A percentile compares a stretch with the other conserved stretches of the same genome.
phyloP scores from a whole-genome alignment of 2,797 vertebrate species.

The Artibeus lituratus region DNA sequence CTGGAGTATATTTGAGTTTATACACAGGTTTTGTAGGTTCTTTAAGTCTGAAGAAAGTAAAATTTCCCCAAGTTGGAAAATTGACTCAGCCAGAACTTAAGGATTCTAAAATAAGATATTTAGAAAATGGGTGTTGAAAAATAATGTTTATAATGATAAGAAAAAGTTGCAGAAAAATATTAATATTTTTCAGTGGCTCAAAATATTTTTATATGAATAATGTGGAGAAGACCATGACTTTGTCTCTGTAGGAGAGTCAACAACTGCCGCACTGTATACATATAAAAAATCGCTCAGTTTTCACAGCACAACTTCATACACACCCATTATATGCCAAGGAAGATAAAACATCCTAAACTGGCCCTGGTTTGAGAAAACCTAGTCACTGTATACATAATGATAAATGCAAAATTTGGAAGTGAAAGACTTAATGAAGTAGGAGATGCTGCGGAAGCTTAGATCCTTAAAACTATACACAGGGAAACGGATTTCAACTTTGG shows the following conservation, averaged over 20 bases:
- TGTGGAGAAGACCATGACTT: background rate
- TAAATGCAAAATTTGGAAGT: background rate
- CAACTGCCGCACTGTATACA: background rate
- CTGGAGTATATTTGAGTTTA: background rate
- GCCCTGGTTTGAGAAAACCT: background rate
- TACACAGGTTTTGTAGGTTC: background rate
- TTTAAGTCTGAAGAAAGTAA: constrained; percentile 22
- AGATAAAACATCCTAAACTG: background rate
- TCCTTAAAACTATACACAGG: background rate
- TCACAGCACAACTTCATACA: background rate
- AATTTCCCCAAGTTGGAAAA: background rate
- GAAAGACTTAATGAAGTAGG: background rate
- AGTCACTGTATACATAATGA: background rate
- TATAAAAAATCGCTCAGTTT: background rate
- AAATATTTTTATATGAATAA: background rate
- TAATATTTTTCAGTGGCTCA: background rate
- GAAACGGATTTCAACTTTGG: background rate
- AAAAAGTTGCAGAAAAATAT: background rate
- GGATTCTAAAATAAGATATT: background rate
- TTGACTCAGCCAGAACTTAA: background rate
- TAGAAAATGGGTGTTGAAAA: background rate
- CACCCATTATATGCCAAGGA: background rate
- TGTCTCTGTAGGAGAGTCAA: background rate
- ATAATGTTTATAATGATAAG: background rate
- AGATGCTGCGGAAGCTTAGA: background rate